These are phyloP conservation scores for Salvelinus namaycush DNA, from an alignment of 2,113 vertebrate species.

Conservation along the genomic window DNA sequence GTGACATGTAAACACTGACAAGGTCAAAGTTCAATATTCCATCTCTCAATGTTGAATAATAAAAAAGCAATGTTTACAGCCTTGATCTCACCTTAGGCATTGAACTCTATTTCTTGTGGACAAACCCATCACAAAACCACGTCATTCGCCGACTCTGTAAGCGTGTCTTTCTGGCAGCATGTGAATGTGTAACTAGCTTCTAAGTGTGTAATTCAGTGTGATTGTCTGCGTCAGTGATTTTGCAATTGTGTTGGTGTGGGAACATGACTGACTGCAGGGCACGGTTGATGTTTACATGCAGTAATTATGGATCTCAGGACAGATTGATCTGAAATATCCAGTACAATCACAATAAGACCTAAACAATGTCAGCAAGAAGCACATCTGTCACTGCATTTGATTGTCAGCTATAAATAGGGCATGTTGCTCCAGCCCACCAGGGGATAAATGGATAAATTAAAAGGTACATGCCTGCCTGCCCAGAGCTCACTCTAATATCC, in stretches of 20 bases:
- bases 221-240: not conserved
- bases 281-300: not conserved
- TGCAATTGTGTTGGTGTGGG: conserved; percentile 11
- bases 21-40: too few species aligned
- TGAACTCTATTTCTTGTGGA: conserved; percentile 18
- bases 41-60: too few species aligned
- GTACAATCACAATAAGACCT: not conserved
- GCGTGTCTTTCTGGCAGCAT: not conserved
- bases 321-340: not conserved
- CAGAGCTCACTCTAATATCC: not conserved
- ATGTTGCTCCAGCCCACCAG: too few species aligned
- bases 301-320: conserved; percentile 5
- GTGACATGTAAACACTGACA: too few species aligned
- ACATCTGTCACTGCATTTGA: not conserved
- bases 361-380: not conserved
- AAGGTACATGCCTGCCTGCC: not conserved
- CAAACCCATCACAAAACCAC: conserved; percentile 10
- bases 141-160: not conserved
- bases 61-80: too few species aligned
- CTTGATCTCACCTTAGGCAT: too few species aligned
- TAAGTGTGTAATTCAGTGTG: not conserved
- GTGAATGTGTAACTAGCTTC: not conserved
- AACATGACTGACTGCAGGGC: not conserved
- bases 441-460: too few species aligned
- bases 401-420: too few species aligned